Evolutionary conservation across 2,888 invertebrate species (phyloP).

Genomic region (Melanotus villosus): DNA sequence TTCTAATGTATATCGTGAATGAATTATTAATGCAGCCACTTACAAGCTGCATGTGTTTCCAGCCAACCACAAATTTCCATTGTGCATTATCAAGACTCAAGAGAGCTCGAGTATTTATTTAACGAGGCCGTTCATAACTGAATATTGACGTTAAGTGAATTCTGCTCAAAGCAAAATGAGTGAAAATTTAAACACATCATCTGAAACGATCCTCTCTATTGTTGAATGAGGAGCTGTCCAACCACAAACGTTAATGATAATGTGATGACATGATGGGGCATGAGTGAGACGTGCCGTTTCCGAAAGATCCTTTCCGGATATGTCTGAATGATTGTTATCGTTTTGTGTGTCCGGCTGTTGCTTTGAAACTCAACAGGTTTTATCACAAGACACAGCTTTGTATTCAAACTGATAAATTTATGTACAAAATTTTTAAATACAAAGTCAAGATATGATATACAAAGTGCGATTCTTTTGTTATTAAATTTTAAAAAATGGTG

Average conservation of each 20-base stretch:
- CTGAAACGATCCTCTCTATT: neutral
- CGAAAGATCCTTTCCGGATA: neutral
- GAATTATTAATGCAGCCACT: constrained; percentile 13
- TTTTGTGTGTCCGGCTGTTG: neutral
- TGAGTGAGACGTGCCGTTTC: neutral
- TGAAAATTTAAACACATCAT: neutral
- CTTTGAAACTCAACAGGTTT: neutral
- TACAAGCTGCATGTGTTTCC: constrained; percentile 1
- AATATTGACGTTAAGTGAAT: neutral
- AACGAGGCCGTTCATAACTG: neutral
- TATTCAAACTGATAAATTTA: too few species aligned
- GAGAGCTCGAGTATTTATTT: too few species aligned
- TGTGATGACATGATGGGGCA: neutral
- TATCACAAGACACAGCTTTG: neutral
- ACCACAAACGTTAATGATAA: neutral
- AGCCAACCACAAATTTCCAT: neutral
- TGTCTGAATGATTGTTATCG: neutral
- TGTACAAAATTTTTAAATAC: too few species aligned
- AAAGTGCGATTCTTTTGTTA: too few species aligned
- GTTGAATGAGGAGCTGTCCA: constrained; percentile 6
- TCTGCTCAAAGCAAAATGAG: neutral
- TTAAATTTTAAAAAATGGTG: too few species aligned
- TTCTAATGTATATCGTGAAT: too few species aligned
- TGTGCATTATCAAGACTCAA: too few species aligned
- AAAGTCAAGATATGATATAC: too few species aligned